phyloP scores from a whole-genome alignment of 2,888 invertebrate genomes.

The Drosophila macrothrix region DNA sequence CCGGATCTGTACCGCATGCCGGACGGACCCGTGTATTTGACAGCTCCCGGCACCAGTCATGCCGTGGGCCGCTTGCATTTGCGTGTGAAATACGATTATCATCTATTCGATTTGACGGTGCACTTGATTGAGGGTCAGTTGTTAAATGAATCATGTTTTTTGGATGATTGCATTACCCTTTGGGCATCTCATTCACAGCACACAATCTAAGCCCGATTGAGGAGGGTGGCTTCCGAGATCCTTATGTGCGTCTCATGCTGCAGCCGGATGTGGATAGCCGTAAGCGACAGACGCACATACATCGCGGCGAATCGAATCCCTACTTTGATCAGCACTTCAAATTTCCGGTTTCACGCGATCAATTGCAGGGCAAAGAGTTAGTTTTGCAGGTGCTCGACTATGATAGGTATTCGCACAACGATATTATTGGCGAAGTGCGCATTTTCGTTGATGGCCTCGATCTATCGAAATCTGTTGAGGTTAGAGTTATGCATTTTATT shows the following conservation, averaged over 20 bases:
- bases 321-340: slow-evolving; percentile 97
- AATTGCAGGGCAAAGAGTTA: slow-evolving; percentile 91
- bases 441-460: slow-evolving; percentile 92
- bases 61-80: slow-evolving; percentile 93
- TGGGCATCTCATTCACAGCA: slow-evolving; percentile 86
- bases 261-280: slow-evolving; percentile 94
- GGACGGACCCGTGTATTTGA: slow-evolving; percentile 91
- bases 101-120: slow-evolving; percentile 95
- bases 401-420: slow-evolving; percentile 92
- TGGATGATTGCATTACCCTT: neutral
- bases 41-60: slow-evolving; percentile 88
- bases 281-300: slow-evolving; percentile 93
- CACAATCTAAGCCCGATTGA: slow-evolving; percentile 94
- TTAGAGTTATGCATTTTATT: slow-evolving; percentile 36
- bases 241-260: slow-evolving; percentile 92
- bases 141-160: neutral
- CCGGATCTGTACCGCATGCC: slow-evolving; percentile 94
- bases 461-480: slow-evolving; percentile 86
- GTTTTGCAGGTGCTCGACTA: slow-evolving; percentile 85
- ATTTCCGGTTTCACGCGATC: slow-evolving; percentile 95
- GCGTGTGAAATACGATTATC: slow-evolving; percentile 94
- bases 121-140: slow-evolving; percentile 94
- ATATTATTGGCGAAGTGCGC: slow-evolving; percentile 93
- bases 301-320: slow-evolving; percentile 93
- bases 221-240: slow-evolving; percentile 95